Evolutionary conservation across 2,797 vertebrate species (phyloP).

Genomic region (Bryconaethiops microstoma): DNA sequence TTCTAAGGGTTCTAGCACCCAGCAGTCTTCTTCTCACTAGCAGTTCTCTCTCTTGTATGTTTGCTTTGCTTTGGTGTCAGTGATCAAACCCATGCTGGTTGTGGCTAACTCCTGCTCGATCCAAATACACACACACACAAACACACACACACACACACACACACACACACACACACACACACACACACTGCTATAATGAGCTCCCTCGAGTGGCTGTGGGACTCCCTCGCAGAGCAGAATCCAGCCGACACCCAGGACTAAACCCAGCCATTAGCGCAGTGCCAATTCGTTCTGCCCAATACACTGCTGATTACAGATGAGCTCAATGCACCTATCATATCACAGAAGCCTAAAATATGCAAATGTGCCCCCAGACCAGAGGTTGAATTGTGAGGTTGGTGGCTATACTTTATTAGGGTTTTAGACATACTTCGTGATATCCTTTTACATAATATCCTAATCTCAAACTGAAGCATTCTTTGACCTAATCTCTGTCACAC

Average conservation of each 20-base stretch:
- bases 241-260: not conserved
- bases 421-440: too few species aligned
- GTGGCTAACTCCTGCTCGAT: not conserved
- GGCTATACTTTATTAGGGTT: too few species aligned
- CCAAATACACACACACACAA: constrained; percentile 8
- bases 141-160: constrained; percentile 23
- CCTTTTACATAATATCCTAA: too few species aligned
- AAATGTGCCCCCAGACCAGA: not conserved
- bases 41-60: not conserved
- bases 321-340: not conserved
- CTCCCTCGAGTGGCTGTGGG: not conserved
- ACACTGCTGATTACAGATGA: not conserved
- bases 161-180: constrained; percentile 18
- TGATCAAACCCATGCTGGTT: not conserved
- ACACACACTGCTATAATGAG: constrained; percentile 5
- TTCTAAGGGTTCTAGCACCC: not conserved
- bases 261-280: not conserved
- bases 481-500: too few species aligned
- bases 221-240: not conserved
- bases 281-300: not conserved
- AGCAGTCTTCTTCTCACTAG: not conserved
- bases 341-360: not conserved
- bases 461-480: too few species aligned
- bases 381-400: too few species aligned
- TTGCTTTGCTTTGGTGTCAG: not conserved